phyloP scores from a whole-genome alignment of 2,113 vertebrate genomes.

The Atherinomorus stipes region DNA sequence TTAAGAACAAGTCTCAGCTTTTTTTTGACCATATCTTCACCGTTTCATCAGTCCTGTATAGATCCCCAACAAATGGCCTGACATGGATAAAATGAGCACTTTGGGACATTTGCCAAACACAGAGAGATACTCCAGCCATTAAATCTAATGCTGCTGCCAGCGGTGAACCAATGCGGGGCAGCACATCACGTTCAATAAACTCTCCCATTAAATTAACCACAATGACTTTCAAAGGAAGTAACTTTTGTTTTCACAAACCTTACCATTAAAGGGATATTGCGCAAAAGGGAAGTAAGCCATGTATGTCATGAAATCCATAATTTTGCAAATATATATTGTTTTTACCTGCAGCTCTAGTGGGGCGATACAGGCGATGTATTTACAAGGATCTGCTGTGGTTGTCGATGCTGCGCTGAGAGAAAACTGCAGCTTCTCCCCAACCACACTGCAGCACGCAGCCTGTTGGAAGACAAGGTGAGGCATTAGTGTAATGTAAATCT shows the following conservation, averaged over 20 bases:
- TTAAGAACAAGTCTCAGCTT: constrained; percentile 3
- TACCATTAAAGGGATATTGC: neutral
- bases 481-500: constrained; percentile 16
- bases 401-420: constrained; percentile 67
- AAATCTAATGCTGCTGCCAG: constrained; percentile 47
- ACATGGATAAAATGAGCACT: constrained; percentile 56
- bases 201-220: constrained; percentile 45
- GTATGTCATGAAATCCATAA: neutral
- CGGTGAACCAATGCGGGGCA: constrained; percentile 27
- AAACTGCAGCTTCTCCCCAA: constrained; percentile 87
- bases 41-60: neutral
- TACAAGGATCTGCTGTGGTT: constrained; percentile 51
- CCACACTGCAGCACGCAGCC: constrained; percentile 87
- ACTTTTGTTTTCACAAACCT: neutral
- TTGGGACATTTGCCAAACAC: constrained; percentile 38
- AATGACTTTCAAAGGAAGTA: constrained; percentile 12
- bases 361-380: constrained; percentile 83
- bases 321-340: neutral
- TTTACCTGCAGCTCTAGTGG: constrained; percentile 92
- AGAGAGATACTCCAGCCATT: constrained; percentile 41
- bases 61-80: constrained; percentile 3
- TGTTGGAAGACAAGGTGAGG: constrained; percentile 67
- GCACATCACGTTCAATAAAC: constrained; percentile 58
- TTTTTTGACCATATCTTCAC: neutral
- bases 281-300: neutral